Evolutionary conservation across 2,113 vertebrate genomes (phyloP), one percentile per base, ranked within the genome.

Genomic region (Laterallus jamaicensis): DNA sequence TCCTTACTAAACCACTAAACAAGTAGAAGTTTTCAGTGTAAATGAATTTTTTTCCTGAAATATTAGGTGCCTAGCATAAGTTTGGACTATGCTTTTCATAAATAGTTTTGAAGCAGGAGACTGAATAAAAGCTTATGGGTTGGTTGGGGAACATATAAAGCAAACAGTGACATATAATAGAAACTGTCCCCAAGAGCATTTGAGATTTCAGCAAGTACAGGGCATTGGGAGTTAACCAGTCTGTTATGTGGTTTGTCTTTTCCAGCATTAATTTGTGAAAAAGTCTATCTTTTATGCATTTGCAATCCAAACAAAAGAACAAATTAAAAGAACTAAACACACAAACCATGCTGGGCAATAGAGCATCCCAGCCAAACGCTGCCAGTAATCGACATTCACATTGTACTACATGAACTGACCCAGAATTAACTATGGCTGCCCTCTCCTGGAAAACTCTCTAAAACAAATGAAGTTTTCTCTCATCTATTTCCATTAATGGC

Each of bases 361-460:
- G 78, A 96, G 86, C 2, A 0, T 81, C 7, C 4, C 54, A 82
- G 93, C 68, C 58, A 84, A 96, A 91, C 0, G 10, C 64, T 93
- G 92, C 66, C 63, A 71, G 77, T 25, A 91, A 95, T 96, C 91
- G 62, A 42, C 16, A 95, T 90, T 91, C 94, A 77, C 73, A 70
- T 40, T 70, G 76, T 68, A 66, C 42, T 58, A 40, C 52, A 87
- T 5, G 73, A 91, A 76, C 56, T 96, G 84, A 93, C 93, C 92
- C 90, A 91, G 85, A 96, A 96, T 93, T 96, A 97, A 96, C 95
- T 70, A 56, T 82, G 91, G 90, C 91, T 96, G 95, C 95, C 83
- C 88, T 86, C 92, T 92, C 85, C 94, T 94, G 90, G 85, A 93
- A 95, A 95, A 88, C 58, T 94, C 92, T 82, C 78, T 55, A 37